Evolutionary conservation across 1,140 invertebrate genomes (phyloP).

Genomic region (Penaeus japonicus): DNA sequence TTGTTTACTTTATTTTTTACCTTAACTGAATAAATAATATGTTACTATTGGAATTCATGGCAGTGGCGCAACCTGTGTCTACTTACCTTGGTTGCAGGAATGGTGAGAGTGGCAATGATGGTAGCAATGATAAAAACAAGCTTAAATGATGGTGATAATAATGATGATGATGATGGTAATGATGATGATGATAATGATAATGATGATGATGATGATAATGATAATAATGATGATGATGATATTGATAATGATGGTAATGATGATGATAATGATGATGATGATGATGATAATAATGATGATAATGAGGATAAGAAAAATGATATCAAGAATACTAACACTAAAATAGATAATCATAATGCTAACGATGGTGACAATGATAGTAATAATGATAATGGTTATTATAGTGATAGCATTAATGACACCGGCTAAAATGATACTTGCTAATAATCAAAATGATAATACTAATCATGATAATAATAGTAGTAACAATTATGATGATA

Average conservation of each 20-base stretch:
- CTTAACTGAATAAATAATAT: too few relatives aligned
- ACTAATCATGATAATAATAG: neutral
- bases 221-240: neutral
- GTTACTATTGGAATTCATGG: too few relatives aligned
- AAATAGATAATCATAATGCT: too few relatives aligned
- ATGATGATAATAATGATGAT: neutral
- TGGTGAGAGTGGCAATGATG: neutral
- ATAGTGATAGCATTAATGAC: neutral
- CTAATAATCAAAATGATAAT: neutral
- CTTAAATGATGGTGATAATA: neutral
- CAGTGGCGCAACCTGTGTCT: too few relatives aligned
- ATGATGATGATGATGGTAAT: neutral
- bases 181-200: neutral
- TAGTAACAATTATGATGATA: neutral
- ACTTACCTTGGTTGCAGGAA: too few relatives aligned
- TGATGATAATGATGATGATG: neutral
- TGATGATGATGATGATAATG: neutral
- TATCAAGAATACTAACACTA: too few relatives aligned
- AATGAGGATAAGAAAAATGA: neutral
- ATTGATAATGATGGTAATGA: neutral
- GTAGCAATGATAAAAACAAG: neutral
- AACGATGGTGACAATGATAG: neutral
- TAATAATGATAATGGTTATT: neutral
- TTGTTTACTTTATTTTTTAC: too few relatives aligned
- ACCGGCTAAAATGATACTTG: too few relatives aligned